phyloP scores from a whole-genome alignment of 2,888 invertebrate species.

The Coecobrya sp. region DNA sequence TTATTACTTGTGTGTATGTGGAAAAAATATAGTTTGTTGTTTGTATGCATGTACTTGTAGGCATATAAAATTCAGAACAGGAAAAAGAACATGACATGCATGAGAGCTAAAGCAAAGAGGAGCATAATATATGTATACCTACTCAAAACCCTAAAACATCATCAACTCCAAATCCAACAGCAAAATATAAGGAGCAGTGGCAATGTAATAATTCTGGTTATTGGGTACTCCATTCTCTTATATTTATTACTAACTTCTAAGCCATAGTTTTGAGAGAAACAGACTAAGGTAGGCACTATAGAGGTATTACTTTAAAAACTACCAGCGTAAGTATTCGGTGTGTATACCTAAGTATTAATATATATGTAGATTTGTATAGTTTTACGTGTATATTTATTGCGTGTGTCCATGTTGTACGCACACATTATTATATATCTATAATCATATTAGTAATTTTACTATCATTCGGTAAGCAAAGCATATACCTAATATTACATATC shows the following conservation, averaged over 20 bases:
- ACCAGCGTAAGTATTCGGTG: not conserved
- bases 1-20: not conserved
- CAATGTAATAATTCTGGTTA: conserved; percentile 50
- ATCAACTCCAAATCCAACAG: conserved; percentile 22
- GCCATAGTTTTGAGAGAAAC: not conserved
- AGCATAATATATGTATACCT: conserved; percentile 15
- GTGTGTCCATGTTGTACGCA: conserved; percentile 28
- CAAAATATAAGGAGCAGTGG: conserved; percentile 39
- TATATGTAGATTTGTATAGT: not conserved
- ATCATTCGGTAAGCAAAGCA: conserved; percentile 8
- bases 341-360: not conserved
- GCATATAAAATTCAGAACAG: not conserved
- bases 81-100: conserved; percentile 74
- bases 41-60: not conserved
- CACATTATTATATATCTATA: conserved; percentile 4
- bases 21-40: conserved; percentile 27
- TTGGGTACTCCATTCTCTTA: conserved; percentile 51
- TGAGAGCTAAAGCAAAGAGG: conserved; percentile 56
- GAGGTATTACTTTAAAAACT: not conserved
- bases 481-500: not conserved
- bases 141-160: conserved; percentile 34
- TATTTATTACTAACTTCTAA: not conserved
- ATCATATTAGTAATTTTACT: not conserved
- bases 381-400: conserved; percentile 12
- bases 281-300: not conserved